These are phyloP conservation scores for Enoplosus armatus DNA, from an alignment of 2,797 vertebrate species.

Conservation along the genomic window DNA sequence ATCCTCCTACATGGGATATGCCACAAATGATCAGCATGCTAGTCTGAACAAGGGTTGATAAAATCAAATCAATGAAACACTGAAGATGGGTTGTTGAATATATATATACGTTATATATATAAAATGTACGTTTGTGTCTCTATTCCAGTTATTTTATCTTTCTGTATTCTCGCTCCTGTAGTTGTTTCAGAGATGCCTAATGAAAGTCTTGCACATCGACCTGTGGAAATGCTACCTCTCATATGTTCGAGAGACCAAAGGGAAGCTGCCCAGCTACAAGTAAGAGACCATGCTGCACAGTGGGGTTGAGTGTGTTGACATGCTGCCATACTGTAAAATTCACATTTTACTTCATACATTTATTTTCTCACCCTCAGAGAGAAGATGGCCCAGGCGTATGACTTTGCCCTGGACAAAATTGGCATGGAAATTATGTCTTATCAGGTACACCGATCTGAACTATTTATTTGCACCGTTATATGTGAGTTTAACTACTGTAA, in stretches of 20 bases:
- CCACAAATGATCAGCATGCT: neutral
- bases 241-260: slow-evolving; percentile 99
- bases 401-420: slow-evolving; percentile 99
- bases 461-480: neutral
- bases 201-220: slow-evolving; percentile 99
- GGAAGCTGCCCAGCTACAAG: slow-evolving; percentile 99
- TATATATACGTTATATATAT: neutral
- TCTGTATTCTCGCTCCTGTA: slow-evolving; percentile 73
- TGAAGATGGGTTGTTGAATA: neutral
- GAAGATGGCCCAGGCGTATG: slow-evolving; percentile 99
- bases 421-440: slow-evolving; percentile 99
- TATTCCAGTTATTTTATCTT: neutral
- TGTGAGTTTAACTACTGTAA: neutral
- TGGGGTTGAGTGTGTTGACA: accelerated
- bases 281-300: slow-evolving; percentile 82
- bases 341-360: neutral
- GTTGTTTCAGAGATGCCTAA: slow-evolving; percentile 99
- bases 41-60: neutral
- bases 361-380: slow-evolving; percentile 85
- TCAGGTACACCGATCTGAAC: slow-evolving; percentile 86
- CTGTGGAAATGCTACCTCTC: slow-evolving; percentile 99
- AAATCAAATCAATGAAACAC: neutral
- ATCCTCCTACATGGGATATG: neutral
- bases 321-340: neutral
- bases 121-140: neutral